These are phyloP conservation scores for Mamestra brassicae DNA, from an alignment of 2,888 invertebrate species.

Conservation along the genomic window DNA sequence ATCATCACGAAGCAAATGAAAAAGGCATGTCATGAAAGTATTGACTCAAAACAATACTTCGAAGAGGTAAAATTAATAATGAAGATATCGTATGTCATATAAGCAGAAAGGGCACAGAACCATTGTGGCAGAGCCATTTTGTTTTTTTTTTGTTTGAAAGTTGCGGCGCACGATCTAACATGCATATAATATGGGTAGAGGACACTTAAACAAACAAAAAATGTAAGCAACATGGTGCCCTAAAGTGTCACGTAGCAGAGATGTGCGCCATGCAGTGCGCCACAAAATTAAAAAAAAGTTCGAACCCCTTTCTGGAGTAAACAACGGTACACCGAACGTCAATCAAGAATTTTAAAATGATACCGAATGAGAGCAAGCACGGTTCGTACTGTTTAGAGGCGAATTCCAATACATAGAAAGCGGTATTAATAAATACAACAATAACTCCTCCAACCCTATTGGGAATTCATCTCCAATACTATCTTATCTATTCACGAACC, in stretches of 20 bases:
- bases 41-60: constrained; percentile 25
- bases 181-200: too few species aligned
- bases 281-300: too few species aligned
- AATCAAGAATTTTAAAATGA: constrained; percentile 63
- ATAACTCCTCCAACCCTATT: constrained; percentile 18
- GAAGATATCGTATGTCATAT: constrained; percentile 32
- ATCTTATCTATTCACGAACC: constrained; percentile 46
- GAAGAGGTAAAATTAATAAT: constrained; percentile 19
- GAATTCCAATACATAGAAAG: constrained; percentile 17
- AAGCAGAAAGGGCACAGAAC: neutral
- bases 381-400: constrained; percentile 36
- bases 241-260: too few species aligned
- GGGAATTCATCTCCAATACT: constrained; percentile 32
- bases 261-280: too few species aligned
- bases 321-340: constrained; percentile 58
- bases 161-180: too few species aligned
- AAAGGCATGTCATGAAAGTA: constrained; percentile 28
- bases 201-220: too few species aligned
- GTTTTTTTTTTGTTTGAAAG: too few species aligned
- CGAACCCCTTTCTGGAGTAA: constrained; percentile 27
- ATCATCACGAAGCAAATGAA: constrained; percentile 40
- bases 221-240: too few species aligned
- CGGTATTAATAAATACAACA: constrained; percentile 24
- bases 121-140: too few species aligned
- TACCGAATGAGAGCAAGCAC: constrained; percentile 50